phyloP scores from a whole-genome alignment of 2,113 vertebrate genomes.

The Tetrao urogallus region DNA sequence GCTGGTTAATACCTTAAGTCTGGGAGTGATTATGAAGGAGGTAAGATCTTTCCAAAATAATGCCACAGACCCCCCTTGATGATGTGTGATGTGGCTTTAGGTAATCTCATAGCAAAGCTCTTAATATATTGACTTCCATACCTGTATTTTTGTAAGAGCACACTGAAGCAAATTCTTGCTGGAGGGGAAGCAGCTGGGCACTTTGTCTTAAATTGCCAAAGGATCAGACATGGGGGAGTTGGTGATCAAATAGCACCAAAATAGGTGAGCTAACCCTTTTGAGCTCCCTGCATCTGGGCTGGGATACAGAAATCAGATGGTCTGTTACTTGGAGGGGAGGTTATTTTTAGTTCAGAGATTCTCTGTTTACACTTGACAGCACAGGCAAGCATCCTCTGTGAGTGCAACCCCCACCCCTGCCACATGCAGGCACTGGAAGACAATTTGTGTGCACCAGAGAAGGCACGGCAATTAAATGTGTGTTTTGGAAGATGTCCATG shows the following conservation, averaged over 20 bases:
- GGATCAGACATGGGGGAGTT: background rate
- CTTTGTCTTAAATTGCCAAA: background rate
- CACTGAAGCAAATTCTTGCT: background rate
- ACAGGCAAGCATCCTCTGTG: background rate
- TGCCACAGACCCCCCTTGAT: too few species aligned
- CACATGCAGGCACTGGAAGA: fast-evolving
- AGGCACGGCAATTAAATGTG: background rate
- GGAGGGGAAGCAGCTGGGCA: fast-evolving
- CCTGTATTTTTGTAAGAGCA: background rate
- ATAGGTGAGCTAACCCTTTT: background rate
- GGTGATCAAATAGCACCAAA: background rate
- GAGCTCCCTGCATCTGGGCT: background rate
- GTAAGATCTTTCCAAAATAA: background rate
- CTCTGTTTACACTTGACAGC: background rate
- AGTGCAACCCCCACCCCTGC: fast-evolving
- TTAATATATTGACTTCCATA: background rate
- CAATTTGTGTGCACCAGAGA: fast-evolving
- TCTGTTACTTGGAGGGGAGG: background rate
- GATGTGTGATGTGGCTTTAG: background rate
- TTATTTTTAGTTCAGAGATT: conserved; percentile 27
- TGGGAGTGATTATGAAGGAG: background rate
- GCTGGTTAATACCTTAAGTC: fast-evolving
- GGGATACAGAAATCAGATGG: conserved; percentile 1
- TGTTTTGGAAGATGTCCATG: background rate
- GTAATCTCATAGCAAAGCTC: background rate